Conservation (phyloP, 2,113 vertebrate species). For the Amphiprion ocellaris region DNA sequence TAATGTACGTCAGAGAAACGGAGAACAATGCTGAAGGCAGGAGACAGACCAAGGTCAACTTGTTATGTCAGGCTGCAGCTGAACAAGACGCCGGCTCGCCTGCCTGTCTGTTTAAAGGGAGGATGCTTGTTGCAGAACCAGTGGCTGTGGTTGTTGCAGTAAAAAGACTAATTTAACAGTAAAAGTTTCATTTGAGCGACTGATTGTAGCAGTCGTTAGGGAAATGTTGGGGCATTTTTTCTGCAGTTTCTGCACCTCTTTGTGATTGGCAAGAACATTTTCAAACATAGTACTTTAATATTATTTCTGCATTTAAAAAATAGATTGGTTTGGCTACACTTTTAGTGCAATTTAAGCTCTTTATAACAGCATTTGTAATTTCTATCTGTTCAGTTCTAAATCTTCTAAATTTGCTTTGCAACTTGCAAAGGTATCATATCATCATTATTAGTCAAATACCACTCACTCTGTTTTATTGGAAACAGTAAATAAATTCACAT, state of each 20-base stretch:
- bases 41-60: conserved; percentile 72
- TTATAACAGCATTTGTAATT: no score
- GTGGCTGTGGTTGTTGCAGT: not conserved
- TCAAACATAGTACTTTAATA: no score
- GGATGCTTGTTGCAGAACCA: not conserved
- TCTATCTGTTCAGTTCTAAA: not conserved
- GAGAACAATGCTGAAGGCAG: conserved; percentile 76
- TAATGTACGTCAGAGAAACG: conserved; percentile 71
- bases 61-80: conserved; percentile 50
- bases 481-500: not conserved
- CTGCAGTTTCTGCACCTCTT: not conserved
- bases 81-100: conserved; percentile 49
- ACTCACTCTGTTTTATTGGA: not conserved
- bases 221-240: no score
- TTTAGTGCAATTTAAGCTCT: no score
- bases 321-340: no score
- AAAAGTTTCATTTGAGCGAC: no score
- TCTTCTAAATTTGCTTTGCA: not conserved
- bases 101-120: conserved; percentile 15
- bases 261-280: no score
- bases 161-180: not conserved
- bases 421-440: not conserved
- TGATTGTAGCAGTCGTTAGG: no score
- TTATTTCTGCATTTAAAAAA: no score
- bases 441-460: not conserved